Evolutionary conservation across 2,888 invertebrate genomes (phyloP).

Genomic region (Cheilosia grossa): DNA sequence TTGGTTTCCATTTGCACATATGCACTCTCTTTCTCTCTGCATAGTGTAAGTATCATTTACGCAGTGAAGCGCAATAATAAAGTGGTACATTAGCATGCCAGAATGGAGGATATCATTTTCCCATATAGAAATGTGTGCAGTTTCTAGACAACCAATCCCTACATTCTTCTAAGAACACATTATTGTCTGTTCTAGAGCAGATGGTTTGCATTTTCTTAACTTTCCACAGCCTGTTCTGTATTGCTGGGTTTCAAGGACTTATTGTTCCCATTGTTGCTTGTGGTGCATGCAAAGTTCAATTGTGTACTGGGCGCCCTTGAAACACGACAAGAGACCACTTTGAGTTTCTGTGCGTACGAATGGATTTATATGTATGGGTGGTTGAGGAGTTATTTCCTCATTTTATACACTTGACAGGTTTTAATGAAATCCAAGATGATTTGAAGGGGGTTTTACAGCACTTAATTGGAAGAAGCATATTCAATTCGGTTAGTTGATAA

Average conservation of each 20-base stretch:
- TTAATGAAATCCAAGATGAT: no score
- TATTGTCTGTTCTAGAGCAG: background rate
- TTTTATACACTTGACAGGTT: no score
- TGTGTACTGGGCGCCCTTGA: background rate
- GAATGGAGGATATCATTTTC: background rate
- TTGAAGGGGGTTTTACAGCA: no score
- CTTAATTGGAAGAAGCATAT: no score
- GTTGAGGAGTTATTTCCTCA: no score
- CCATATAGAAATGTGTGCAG: background rate
- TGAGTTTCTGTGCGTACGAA: no score
- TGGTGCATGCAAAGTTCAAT: background rate
- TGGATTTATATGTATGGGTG: no score
- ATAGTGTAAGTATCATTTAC: background rate
- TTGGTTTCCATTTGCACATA: no score
- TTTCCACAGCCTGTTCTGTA: background rate
- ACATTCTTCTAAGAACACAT: no score
- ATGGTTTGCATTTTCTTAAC: constrained; percentile 7
- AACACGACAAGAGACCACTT: background rate
- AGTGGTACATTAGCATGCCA: constrained; percentile 5
- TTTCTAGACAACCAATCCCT: background rate
- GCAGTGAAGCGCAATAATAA: background rate
- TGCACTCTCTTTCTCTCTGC: no score
- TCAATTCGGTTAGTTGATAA: no score
- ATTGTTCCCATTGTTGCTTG: background rate
- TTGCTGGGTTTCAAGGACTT: background rate